Base-by-base conservation (phyloP, 1,140 invertebrate genomes). In the Hyphantria cunea region DNA sequence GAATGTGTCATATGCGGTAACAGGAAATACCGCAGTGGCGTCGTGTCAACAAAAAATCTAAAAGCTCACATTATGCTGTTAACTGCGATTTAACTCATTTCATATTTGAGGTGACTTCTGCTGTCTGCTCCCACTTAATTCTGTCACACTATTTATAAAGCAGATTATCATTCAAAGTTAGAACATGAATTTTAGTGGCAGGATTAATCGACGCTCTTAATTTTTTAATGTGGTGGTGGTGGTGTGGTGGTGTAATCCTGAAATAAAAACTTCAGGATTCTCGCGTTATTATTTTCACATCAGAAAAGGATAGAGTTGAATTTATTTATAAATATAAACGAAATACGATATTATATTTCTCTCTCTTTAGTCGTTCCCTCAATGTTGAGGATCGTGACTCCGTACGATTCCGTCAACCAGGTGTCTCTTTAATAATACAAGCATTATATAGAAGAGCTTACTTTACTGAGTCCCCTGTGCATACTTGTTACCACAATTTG, bases 51-150 rank as follows among this genome's bases (percentile, higher is more conserved):
- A 86, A 88, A 90, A 84, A 84, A 83, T 82, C 76, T 84, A 81
- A 86, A 83, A 86, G 85, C 85, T 76, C 62, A 76, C 81, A 84
- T 87, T 83, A 89, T 81, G 75, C 80, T 87, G 80, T 89, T 90
- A 89, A 83, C 82, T 83, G 78, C 82, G 76, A 86, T 84, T 86
- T 88, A 86, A 88, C 82, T 82, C 82, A 84, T 87, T 84, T 86
- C 80, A 89, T 86, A 88, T 89, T 84, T 81, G 64, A 83, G 79
- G 71, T 70, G 80, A 88, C 78, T 81, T 73, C 70, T 80, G 78
- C 78, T 82, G 80, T 78, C 58, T 61, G 59, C 66, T 68, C 61
- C 68, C 80, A 84, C 78, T 87, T 87, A 81, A 83, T 83, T 88
- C 83, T 80, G 80, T 78, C 60, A 68, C 66, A 67, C 80, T 75